phyloP scores from a whole-genome alignment of 2,113 vertebrate genomes.

The Colossoma macropomum region DNA sequence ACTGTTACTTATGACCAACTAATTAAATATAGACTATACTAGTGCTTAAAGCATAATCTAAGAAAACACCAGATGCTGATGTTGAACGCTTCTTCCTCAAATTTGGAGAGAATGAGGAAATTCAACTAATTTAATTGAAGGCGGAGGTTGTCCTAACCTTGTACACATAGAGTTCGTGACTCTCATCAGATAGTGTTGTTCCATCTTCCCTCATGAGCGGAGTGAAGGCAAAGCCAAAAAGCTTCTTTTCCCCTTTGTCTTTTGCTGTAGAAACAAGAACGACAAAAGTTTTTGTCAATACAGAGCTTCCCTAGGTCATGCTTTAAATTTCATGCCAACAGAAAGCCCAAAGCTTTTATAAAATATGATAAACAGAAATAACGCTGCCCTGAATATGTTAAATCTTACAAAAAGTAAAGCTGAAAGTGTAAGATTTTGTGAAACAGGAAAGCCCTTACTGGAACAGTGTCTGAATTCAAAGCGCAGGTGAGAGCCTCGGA shows the following conservation, averaged over 20 bases:
- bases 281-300: neutral
- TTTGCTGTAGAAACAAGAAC: slow-evolving; percentile 81
- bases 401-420: no score
- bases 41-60: neutral
- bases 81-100: neutral
- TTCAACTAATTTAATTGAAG: neutral
- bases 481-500: slow-evolving; percentile 94
- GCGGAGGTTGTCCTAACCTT: slow-evolving; percentile 81
- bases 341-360: neutral
- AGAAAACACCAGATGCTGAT: no score
- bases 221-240: slow-evolving; percentile 95
- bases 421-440: no score
- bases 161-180: slow-evolving; percentile 96
- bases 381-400: neutral
- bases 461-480: slow-evolving; percentile 99
- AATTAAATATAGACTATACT: neutral
- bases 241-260: slow-evolving; percentile 98
- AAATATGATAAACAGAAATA: rapidly evolving
- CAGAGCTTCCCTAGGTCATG: neutral
- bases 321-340: no score
- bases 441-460: slow-evolving; percentile 72
- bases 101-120: neutral
- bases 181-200: slow-evolving; percentile 93
- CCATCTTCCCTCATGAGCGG: slow-evolving; percentile 97
- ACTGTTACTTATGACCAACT: neutral